phyloP scores from a whole-genome alignment of 2,113 vertebrate species.

The Apeltes quadracus region DNA sequence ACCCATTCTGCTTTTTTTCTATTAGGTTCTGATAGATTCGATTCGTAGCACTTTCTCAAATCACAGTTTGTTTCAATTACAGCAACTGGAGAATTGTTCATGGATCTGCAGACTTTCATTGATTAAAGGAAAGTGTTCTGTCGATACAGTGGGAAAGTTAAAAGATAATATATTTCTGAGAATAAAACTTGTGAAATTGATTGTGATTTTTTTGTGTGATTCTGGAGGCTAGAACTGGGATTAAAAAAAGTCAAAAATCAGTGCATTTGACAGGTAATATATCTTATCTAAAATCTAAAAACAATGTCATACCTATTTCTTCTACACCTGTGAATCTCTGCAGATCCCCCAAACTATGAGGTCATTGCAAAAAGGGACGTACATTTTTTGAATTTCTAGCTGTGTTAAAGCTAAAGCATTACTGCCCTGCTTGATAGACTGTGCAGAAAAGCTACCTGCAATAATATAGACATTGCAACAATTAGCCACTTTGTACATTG shows the following conservation, averaged over 20 bases:
- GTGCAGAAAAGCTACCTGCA: conserved; percentile 24
- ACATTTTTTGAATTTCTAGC: conserved; percentile 8
- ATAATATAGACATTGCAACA: conserved; percentile 59
- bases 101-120: conserved; percentile 29
- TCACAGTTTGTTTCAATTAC: conserved; percentile 54
- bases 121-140: conserved; percentile 28
- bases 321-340: not conserved
- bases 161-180: conserved; percentile 50
- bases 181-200: conserved; percentile 55
- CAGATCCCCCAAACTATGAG: conserved; percentile 7
- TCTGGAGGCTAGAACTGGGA: conserved; percentile 27
- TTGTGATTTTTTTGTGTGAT: conserved; percentile 39
- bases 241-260: conserved; percentile 44
- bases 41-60: conserved; percentile 27
- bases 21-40: conserved; percentile 36
- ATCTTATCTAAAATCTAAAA: conserved; percentile 14
- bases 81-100: conserved; percentile 36
- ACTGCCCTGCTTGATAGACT: conserved; percentile 9
- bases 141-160: conserved; percentile 23
- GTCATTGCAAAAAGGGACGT: conserved; percentile 15
- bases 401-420: conserved; percentile 5
- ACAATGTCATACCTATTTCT: not conserved
- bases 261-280: conserved; percentile 36
- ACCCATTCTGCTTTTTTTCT: conserved; percentile 24
- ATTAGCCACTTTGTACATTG: conserved; percentile 52